Percentiles rank a stretch among this genome's conserved stretches.
phyloP scores from a whole-genome alignment of 2,888 invertebrate genomes.

The Cryptus armator region DNA sequence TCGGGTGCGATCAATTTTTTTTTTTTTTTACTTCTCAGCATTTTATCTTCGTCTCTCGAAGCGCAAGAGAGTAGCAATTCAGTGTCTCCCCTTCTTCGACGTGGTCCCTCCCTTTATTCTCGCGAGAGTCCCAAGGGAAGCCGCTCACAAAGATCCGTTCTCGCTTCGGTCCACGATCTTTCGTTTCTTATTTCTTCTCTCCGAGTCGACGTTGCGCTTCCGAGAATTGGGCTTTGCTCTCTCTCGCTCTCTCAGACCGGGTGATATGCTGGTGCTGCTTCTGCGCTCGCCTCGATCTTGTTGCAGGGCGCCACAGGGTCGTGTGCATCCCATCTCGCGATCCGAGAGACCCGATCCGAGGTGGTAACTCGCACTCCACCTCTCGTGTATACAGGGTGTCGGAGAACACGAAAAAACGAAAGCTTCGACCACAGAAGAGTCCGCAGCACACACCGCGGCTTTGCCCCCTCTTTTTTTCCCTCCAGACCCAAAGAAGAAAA shows the following conservation, averaged over 20 bases:
- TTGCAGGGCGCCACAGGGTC: slow-evolving; percentile 72
- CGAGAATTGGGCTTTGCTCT: slow-evolving; percentile 61
- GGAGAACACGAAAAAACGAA: slow-evolving; percentile 69
- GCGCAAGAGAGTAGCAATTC: slow-evolving; percentile 59
- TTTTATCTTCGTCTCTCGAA: slow-evolving; percentile 14
- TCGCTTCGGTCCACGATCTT: slow-evolving; percentile 51
- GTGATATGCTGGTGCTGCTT: slow-evolving; percentile 57
- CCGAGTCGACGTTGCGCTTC: slow-evolving; percentile 58
- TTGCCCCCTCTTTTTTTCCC: slow-evolving; percentile 26
- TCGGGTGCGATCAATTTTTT: not conserved
- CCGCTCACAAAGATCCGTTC: slow-evolving; percentile 53
- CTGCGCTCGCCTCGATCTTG: slow-evolving; percentile 68
- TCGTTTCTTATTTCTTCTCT: slow-evolving; percentile 65
- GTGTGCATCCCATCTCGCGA: slow-evolving; percentile 60
- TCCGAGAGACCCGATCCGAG: slow-evolving; percentile 67
- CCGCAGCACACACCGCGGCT: slow-evolving; percentile 43
- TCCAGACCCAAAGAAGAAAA: slow-evolving; percentile 65
- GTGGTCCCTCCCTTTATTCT: slow-evolving; percentile 56
- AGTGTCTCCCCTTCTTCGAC: not conserved
- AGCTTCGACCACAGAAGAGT: slow-evolving; percentile 45
- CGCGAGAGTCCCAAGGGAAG: slow-evolving; percentile 52
- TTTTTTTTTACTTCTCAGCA: slow-evolving; percentile 4
- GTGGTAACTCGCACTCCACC: slow-evolving; percentile 71
- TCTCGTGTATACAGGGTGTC: slow-evolving; percentile 68
- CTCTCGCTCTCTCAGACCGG: slow-evolving; percentile 15